Base-by-base conservation (phyloP, 2,113 vertebrate genomes). In the Campylorhamphus procurvoides region DNA sequence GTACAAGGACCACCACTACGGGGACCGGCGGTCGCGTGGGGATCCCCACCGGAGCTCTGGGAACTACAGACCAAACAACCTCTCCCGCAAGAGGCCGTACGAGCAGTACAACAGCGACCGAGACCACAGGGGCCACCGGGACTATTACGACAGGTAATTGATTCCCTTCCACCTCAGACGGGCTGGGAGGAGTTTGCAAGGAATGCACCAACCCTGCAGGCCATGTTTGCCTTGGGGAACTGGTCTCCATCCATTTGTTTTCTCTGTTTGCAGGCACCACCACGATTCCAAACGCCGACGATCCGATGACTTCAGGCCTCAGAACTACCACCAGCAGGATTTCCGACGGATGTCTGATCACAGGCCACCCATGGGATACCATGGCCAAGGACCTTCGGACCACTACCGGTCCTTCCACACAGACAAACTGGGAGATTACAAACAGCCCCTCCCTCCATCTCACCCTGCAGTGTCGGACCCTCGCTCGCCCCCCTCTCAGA, bases 1-100 rank as follows among this genome's bases (percentile, higher is more conserved):
- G 90, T 99, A 99, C 91, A 99, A 99, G 97, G 99, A 99, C 59
- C 99, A 99, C 94, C 99, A 99, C 89, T 99, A 99, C 0, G 97
- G 98, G 14, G 99, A 99, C 14, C 98, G 99, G 3, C 98, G 99
- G 24, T 96, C 98, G 3, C 99, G 99, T 10, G 95, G 98, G 27
- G 99, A 99, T 4, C 93, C 98, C 13, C 99, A 99, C 95, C 98
- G 99, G 33, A 99, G 98, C 97, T 99, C 99, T 3, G 98, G 98
- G 19, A 97, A 98, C 91, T 99, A 99, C 94, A 98, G 99, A 55
- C 99, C 98, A 96, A 99, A 98, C 88, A 98, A 93, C 94, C 98
- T 99, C 6, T 98, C 99, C 35, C 98, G 99, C 31, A 99, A 99
- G 97, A 96, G 99, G 66, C 98, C 98, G 0, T 99, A 99, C 0